Percentiles rank a stretch among this genome's conserved stretches.
phyloP scores from a whole-genome alignment of 2,888 invertebrate species.

The Sphaerophoria taeniata region DNA sequence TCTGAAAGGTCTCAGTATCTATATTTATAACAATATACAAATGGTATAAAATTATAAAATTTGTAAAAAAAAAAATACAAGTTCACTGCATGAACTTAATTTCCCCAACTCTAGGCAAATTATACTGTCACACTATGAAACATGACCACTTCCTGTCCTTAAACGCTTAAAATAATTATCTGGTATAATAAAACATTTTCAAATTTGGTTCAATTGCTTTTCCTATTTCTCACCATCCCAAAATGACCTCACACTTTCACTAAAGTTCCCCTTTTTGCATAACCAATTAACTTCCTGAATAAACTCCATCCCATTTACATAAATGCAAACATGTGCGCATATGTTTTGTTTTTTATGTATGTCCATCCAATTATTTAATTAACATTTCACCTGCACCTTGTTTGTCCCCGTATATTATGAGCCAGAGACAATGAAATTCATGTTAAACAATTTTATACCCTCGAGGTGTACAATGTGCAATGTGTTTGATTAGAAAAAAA shows the following conservation, averaged over 20 bases:
- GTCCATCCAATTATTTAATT: slow-evolving; percentile 54
- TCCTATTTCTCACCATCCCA: not conserved
- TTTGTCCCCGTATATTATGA: slow-evolving; percentile 15
- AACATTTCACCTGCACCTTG: slow-evolving; percentile 53
- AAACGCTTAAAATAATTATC: no score
- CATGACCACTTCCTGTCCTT: no score
- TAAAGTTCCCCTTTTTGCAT: slow-evolving; percentile 17
- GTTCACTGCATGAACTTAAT: no score
- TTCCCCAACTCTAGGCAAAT: no score
- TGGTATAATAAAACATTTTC: not conserved
- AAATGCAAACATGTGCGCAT: not conserved
- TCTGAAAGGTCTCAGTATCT: no score
- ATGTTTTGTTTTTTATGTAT: not conserved
- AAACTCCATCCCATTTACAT: not conserved
- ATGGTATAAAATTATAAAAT: no score
- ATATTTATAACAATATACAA: no score
- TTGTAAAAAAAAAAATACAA: no score
- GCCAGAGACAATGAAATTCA: slow-evolving; percentile 18
- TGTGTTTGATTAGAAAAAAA: not conserved
- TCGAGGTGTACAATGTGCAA: not conserved
- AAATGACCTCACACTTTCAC: slow-evolving; percentile 40
- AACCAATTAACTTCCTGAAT: slow-evolving; percentile 16
- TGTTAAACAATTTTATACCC: slow-evolving; percentile 1
- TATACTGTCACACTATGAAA: no score
- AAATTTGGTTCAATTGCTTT: not conserved